Evolutionary conservation across 2,888 invertebrate genomes (phyloP).

Genomic region (Rhopalosiphum nymphaeae): DNA sequence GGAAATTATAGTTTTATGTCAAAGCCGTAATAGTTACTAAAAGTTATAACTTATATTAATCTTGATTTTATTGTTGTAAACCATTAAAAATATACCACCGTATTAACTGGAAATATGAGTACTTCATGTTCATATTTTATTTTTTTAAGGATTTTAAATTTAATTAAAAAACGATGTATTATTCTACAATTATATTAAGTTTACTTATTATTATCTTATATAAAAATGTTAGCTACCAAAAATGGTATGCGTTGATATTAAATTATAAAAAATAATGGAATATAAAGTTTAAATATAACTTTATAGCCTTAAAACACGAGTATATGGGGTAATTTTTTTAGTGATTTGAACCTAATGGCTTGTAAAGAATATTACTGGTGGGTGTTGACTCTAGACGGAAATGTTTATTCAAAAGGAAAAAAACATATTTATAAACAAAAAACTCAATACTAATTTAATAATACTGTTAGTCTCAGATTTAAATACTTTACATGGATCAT

Average conservation of each 20-base stretch:
- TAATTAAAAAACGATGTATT: not conserved
- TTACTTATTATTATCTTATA: not conserved
- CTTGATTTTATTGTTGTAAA: not conserved
- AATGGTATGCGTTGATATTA: not conserved
- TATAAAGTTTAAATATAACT: conserved; percentile 2
- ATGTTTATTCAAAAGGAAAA: not conserved
- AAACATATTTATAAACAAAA: conserved; percentile 1
- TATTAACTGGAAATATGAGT: not conserved
- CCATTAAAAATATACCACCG: not conserved
- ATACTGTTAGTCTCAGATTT: not conserved
- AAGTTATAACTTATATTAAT: not conserved
- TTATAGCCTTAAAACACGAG: conserved; percentile 27
- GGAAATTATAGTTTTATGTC: not conserved
- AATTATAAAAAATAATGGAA: conserved; percentile 34
- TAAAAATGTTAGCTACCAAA: not conserved
- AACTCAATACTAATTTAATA: conserved; percentile 4
- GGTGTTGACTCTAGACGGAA: conserved; percentile 24
- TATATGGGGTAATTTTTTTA: conserved; percentile 19
- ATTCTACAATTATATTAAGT: not conserved
- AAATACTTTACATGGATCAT: not conserved
- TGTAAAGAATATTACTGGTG: conserved; percentile 17
- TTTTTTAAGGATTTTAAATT: not conserved
- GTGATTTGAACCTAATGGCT: conserved; percentile 34
- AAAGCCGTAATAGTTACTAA: not conserved
- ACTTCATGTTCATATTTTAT: not conserved